Evolutionary conservation across 2,113 vertebrate genomes (phyloP), one percentile per base, ranked within the genome.

Genomic region (Melanotaenia duboulayi): DNA sequence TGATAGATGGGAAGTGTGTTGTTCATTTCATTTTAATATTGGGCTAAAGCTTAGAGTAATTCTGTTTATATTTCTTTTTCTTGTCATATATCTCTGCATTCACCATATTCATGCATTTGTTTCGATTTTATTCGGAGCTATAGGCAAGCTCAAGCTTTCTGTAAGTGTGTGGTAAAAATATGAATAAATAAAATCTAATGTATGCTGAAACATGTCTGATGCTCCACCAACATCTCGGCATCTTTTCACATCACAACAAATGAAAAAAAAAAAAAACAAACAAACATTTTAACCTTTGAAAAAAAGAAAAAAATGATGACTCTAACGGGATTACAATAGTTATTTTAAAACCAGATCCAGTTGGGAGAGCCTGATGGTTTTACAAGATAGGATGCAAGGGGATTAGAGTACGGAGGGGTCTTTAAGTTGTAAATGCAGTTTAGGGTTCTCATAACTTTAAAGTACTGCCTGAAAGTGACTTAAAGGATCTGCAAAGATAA

Each of bases 351-450:
- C 1, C 13, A 42, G 13, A 11, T 35, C 2, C 12, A 40, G 13
- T 5, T 5, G 14, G 8, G 32, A 8, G 8, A 19, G 22, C 66
- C 40, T 62, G 67, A 76, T 85, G 64, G 52, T 35, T 65, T 49
- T 52, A 61, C 20, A 64, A 67, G 68, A 66, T 2, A 68, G 49
- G 58, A 65, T 64, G 16, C 13, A 10, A 7, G 23, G 39, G 10
- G 24, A 13, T 46, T 56, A 51, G 0, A 12, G 0, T 3, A 42
- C 54, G 13, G 1, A 23, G 37, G 37, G 39, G 63, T 58, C 48
- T 42, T n/a, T 24, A 58, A 77, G 59, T 48, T 74, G 69, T 48
- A 65, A n/a, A 2, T 20, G 51, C 14, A 24, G 11, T 58, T 63
- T 28, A 46, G 48, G 24, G 44, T 50, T 46, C 51, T 71, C 54